phyloP scores from a whole-genome alignment of 2,888 invertebrate genomes.

The Tipula unca region DNA sequence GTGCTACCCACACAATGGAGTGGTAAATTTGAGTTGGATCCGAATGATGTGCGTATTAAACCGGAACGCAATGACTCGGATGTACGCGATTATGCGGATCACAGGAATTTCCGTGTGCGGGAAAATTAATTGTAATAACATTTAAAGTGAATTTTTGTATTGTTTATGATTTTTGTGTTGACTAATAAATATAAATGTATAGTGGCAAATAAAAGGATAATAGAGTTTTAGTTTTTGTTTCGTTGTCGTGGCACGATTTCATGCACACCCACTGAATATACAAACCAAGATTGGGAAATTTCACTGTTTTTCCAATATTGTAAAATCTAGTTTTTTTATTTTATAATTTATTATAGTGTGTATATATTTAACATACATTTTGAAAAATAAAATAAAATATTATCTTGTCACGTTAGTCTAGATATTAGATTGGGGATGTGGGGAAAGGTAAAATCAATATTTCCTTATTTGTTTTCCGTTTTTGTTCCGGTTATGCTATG shows the following conservation, averaged over 20 bases:
- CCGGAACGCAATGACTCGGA: slow-evolving; percentile 39
- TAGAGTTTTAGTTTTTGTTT: background rate
- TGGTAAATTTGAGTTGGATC: slow-evolving; percentile 37
- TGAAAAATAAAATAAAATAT: background rate
- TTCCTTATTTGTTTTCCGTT: background rate
- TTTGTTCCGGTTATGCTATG: background rate
- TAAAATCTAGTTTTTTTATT: background rate
- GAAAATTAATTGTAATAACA: background rate
- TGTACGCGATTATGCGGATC: slow-evolving; percentile 33
- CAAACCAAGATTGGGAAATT: background rate
- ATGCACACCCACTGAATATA: background rate
- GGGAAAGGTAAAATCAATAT: background rate
- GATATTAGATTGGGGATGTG: background rate
- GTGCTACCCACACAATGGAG: slow-evolving; percentile 37
- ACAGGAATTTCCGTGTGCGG: slow-evolving; percentile 23
- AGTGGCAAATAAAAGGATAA: background rate
- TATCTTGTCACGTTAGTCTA: background rate
- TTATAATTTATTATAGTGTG: background rate
- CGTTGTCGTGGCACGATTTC: background rate
- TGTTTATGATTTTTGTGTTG: background rate
- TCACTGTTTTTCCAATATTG: background rate
- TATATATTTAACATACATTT: background rate
- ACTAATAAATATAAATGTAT: background rate
- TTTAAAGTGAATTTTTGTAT: background rate
- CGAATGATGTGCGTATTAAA: slow-evolving; percentile 37